Evolutionary conservation across 2,888 invertebrate species (phyloP), one percentile per base, ranked within the genome.

Genomic region (Baccha elongata): DNA sequence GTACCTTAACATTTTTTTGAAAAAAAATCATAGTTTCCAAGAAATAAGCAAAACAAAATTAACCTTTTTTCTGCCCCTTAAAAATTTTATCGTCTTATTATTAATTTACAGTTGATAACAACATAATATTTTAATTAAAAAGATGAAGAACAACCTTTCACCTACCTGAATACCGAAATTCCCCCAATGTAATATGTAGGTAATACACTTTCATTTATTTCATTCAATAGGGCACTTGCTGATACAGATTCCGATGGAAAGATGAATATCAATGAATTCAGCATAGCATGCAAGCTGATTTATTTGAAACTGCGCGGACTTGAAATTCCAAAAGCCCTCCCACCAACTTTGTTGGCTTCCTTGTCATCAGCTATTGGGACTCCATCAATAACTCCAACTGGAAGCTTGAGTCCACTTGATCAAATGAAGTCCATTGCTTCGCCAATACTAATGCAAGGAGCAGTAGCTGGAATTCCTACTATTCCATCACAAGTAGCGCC

Each of bases 181-280:
- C n/a, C n/a, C n/a, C n/a, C n/a, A n/a, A n/a, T n/a, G n/a, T n/a
- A n/a, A n/a, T n/a, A n/a, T n/a, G n/a, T n/a, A n/a, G n/a, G n/a
- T n/a, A n/a, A n/a, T n/a, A n/a, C n/a, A n/a, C n/a, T 17, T 29
- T 4, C 29, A 1, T 32, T 17, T 52, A n/a, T n/a, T 87, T 91
- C 21, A 0, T 53, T 35, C 1, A 13, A 40, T 13, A 93, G 97
- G 97, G 93, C 93, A 10, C 91, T 99, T 52, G 97, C 99, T 0
- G 99, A 99, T 90, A 96, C 98, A 50, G 97, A 99, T 90, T 94
- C 96, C 13, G 99, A 99, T 92, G 99, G 99, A 0, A 97, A 97
- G 91, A 94, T 99, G 93, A 97, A 99, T 88, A 94, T 98, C 65
- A 95, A 96, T 87, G 99, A 99, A 91, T 99, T 99, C 91, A 98